Evolutionary conservation across 2,113 vertebrate genomes (phyloP).

Genomic region (Mandrillus leucophaeus): DNA sequence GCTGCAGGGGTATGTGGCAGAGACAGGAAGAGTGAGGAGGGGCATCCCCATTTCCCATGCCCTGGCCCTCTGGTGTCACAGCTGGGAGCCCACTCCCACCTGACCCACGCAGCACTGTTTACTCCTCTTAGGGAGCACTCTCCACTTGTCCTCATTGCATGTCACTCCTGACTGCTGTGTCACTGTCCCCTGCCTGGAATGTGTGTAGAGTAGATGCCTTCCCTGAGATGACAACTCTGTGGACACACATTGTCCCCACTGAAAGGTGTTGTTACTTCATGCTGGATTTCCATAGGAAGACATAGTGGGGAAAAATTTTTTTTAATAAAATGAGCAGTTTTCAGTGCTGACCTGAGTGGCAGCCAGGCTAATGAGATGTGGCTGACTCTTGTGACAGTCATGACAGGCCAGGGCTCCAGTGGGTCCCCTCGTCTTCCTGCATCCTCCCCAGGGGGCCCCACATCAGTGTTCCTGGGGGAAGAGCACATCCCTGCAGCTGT

Average conservation of each 20-base stretch:
- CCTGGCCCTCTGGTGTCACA: neutral
- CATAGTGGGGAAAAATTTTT: neutral
- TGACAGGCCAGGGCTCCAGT: neutral
- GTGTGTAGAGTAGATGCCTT: neutral
- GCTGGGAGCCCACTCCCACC: neutral
- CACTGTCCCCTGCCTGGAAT: neutral
- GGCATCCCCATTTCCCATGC: rapidly evolving
- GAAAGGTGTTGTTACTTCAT: neutral
- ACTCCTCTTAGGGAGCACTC: neutral
- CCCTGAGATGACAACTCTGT: neutral
- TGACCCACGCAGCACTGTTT: neutral
- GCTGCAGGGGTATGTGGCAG: neutral
- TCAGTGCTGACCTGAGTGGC: neutral
- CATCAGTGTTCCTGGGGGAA: neutral
- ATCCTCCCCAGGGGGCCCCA: neutral
- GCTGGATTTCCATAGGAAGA: neutral
- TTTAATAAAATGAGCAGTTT: neutral
- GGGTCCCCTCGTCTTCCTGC: neutral
- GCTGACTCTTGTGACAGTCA: neutral
- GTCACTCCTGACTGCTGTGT: neutral
- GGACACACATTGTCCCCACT: neutral
- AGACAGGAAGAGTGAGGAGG: neutral
- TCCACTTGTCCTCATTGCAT: neutral
- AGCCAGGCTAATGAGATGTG: neutral
- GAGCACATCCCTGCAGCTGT: neutral